Base-by-base conservation (phyloP, 2,113 vertebrate genomes). In the Carassius gibelio region DNA sequence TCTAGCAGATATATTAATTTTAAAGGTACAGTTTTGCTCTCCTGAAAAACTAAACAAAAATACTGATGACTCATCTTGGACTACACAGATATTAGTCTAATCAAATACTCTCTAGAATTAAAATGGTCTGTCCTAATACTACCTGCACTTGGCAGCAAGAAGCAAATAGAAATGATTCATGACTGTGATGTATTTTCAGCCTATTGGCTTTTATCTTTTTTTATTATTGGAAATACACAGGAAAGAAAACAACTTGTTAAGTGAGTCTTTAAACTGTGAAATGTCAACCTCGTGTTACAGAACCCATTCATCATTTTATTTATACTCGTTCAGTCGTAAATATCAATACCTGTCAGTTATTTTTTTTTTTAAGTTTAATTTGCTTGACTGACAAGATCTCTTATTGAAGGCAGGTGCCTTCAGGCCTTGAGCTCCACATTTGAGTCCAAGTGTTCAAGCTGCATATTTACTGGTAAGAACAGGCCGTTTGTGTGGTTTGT, bases 401-500 rank as follows among this genome's bases (percentile, higher is more conserved):
- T 30, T 30, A 30, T 30, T 30, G 30, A 30, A 30, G 30, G 30
- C 30, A 26, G 14, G 62, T 26, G 9, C 17, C 5, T 19, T 52
- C 15, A 34, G 26, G 38, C 8, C 36, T 19, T 3, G 55, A 66
- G 9, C 48, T 75, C 26, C 48, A 55, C 57, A 75, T 76, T 23
- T n/a, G 77, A 84, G 82, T 82, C 75, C 45, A 26, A 75, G 57
- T 62, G 42, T 75, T 45, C 38, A 45, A 59, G 48, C 48, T 36
- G 59, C 69, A 45, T 86, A 69, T 80, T 79, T 83, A 86, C 66
- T 75, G 68, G 62, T 42, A 36, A 57, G 81, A 84, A 84, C 42
- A 38, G 83, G 69, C 85, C 74, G 72, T 81, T 69, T 86, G 84
- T 87, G 83, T 85, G 78, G 85, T 77, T 88, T 77, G 52, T 48